A percentile compares a stretch with the other conserved stretches of the same genome.
Conservation (phyloP, 1,140 invertebrate genomes). For the Caenorhabditis remanei region DNA sequence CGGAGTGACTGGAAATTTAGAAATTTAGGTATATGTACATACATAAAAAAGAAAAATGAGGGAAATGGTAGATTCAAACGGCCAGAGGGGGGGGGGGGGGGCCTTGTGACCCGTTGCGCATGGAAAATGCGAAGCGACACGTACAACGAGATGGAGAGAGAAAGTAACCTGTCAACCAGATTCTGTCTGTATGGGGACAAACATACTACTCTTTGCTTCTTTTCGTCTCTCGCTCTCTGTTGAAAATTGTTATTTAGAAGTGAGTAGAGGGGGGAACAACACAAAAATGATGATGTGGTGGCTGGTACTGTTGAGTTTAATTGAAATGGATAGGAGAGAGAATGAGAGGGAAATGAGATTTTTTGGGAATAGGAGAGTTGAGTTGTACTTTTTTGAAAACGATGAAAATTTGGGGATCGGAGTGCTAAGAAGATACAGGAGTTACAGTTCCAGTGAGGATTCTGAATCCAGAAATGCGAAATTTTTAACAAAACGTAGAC, state of each 20-base stretch:
- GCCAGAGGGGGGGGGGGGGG: too few species aligned
- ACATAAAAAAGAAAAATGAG: too few species aligned
- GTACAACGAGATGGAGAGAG: constrained; percentile 9
- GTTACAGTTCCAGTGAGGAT: too few species aligned
- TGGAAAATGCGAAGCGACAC: constrained; percentile 53
- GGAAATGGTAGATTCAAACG: too few species aligned
- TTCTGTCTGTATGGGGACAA: constrained; percentile 5
- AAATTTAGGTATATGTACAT: too few species aligned
- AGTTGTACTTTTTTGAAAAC: too few species aligned
- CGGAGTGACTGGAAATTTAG: not conserved
- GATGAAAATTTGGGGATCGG: too few species aligned
- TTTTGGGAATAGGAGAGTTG: too few species aligned
- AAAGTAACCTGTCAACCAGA: constrained; percentile 49
- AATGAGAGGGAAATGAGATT: not conserved
- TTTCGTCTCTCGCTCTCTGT: too few species aligned
- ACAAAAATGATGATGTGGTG: not conserved
- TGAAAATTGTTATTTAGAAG: constrained; percentile 38
- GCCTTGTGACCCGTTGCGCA: constrained; percentile 10
- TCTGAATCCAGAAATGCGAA: too few species aligned
- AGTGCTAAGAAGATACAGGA: too few species aligned
- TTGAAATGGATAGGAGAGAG: not conserved
- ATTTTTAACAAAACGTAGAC: too few species aligned
- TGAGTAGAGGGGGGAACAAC: not conserved
- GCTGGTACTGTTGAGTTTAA: not conserved
- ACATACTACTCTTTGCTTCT: not conserved